Conservation (phyloP, 2,888 invertebrate species). For the Caenorhabditis imperialis region DNA sequence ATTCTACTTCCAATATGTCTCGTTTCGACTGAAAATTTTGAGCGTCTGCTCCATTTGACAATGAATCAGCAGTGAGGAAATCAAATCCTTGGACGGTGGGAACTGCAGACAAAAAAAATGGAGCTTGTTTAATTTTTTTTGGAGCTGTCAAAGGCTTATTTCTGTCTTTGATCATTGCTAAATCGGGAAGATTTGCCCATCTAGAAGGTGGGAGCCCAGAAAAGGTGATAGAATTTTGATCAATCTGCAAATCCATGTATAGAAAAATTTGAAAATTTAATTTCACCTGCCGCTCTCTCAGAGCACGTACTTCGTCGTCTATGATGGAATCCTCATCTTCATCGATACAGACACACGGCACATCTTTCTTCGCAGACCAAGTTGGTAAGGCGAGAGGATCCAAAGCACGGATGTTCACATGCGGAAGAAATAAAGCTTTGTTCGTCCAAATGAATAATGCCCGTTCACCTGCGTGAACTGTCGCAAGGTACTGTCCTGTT, state of each 20-base stretch:
- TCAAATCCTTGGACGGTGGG: constrained; percentile 86
- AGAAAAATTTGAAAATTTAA: not conserved
- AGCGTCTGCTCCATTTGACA: constrained; percentile 23
- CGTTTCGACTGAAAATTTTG: constrained; percentile 63
- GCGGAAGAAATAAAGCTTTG: constrained; percentile 85
- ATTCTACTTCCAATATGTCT: constrained; percentile 68
- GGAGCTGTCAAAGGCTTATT: constrained; percentile 91
- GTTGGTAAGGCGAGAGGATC: constrained; percentile 79
- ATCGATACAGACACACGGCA: constrained; percentile 8
- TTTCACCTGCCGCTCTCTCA: constrained; percentile 18
- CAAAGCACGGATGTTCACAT: constrained; percentile 87
- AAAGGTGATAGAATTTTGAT: constrained; percentile 83
- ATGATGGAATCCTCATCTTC: constrained; percentile 41
- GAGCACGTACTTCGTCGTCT: constrained; percentile 26
- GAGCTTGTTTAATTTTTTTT: constrained; percentile 89
- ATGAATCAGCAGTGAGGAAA: constrained; percentile 81
- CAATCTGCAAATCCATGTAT: constrained; percentile 46
- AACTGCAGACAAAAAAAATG: constrained; percentile 94
- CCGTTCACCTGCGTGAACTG: constrained; percentile 87
- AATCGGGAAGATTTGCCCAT: constrained; percentile 91
- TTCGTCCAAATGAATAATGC: constrained; percentile 96
- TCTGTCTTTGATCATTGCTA: constrained; percentile 88
- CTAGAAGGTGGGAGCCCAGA: constrained; percentile 86
- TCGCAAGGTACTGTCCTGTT: constrained; percentile 90
- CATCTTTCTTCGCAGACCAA: constrained; percentile 27